These are phyloP conservation scores for Syrrhaptes paradoxus DNA, from an alignment of 2,113 vertebrate genomes.

Conservation along the genomic window DNA sequence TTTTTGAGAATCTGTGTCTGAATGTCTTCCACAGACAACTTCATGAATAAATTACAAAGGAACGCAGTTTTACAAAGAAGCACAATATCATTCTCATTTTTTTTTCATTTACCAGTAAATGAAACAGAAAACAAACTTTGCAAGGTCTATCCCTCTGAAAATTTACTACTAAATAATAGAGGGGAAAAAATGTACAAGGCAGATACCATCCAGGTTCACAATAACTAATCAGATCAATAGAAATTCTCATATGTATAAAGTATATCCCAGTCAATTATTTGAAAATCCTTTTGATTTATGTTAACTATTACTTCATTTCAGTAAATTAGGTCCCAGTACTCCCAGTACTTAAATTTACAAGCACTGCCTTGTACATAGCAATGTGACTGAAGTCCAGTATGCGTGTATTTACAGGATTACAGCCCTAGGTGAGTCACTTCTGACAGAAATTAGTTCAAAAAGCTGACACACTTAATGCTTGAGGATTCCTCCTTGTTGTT, in stretches of 20 bases:
- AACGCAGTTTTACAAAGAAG: neutral
- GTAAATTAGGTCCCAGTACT: neutral
- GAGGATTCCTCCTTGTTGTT: neutral
- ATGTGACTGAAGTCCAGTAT: neutral
- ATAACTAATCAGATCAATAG: neutral
- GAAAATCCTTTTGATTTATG: slow-evolving; percentile 6
- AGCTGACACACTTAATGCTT: neutral
- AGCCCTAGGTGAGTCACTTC: neutral
- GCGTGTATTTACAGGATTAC: neutral
- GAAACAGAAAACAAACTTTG: neutral
- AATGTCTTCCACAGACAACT: neutral
- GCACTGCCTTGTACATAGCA: neutral
- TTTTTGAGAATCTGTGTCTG: neutral
- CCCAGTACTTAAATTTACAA: neutral
- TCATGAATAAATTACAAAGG: neutral
- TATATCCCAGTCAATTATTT: neutral
- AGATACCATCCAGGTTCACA: neutral
- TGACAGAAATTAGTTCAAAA: slow-evolving; percentile 28
- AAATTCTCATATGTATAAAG: neutral
- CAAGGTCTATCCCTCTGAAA: neutral
- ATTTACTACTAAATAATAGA: neutral
- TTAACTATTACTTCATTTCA: neutral
- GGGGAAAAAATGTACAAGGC: neutral
- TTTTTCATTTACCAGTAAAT: neutral
- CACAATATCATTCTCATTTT: neutral